Percentiles rank a stretch among this genome's conserved stretches.
These are phyloP conservation scores for Phyllopteryx taeniolatus DNA, from an alignment of 2,113 vertebrate species.

Conservation along the genomic window DNA sequence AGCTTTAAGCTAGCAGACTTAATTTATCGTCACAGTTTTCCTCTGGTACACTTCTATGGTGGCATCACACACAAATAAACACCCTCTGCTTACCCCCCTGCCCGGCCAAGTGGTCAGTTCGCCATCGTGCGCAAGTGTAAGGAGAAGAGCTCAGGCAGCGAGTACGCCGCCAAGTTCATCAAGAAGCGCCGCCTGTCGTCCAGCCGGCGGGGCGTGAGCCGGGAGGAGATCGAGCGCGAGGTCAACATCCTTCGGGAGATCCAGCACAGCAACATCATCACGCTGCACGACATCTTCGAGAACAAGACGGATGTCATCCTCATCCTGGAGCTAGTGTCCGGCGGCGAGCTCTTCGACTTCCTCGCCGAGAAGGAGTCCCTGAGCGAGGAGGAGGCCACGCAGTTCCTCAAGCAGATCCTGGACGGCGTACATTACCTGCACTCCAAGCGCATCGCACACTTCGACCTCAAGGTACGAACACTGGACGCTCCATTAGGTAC, in stretches of 20 bases:
- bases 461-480: slow-evolving; percentile 88
- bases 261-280: slow-evolving; percentile 98
- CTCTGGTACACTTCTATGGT: neutral
- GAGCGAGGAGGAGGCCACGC: slow-evolving; percentile 93
- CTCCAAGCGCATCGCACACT: slow-evolving; percentile 93
- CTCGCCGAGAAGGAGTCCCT: slow-evolving; percentile 95
- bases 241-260: slow-evolving; percentile 95
- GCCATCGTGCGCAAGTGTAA: slow-evolving; percentile 93
- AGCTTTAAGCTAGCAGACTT: too few relatives aligned
- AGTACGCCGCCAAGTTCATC: slow-evolving; percentile 96
- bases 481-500: neutral
- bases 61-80: neutral
- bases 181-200: slow-evolving; percentile 94
- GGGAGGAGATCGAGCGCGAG: slow-evolving; percentile 95
- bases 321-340: slow-evolving; percentile 95
- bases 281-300: slow-evolving; percentile 95
- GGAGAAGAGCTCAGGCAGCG: slow-evolving; percentile 79
- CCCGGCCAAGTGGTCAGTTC: slow-evolving; percentile 86
- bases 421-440: slow-evolving; percentile 94
- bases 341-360: slow-evolving; percentile 94
- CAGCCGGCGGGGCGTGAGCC: slow-evolving; percentile 91
- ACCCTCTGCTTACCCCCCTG: neutral
- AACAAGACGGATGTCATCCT: slow-evolving; percentile 97
- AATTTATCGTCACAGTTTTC: neutral
- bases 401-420: slow-evolving; percentile 97